Base-by-base conservation (phyloP, 2,797 vertebrate genomes). In the Hyperoplus immaculatus region DNA sequence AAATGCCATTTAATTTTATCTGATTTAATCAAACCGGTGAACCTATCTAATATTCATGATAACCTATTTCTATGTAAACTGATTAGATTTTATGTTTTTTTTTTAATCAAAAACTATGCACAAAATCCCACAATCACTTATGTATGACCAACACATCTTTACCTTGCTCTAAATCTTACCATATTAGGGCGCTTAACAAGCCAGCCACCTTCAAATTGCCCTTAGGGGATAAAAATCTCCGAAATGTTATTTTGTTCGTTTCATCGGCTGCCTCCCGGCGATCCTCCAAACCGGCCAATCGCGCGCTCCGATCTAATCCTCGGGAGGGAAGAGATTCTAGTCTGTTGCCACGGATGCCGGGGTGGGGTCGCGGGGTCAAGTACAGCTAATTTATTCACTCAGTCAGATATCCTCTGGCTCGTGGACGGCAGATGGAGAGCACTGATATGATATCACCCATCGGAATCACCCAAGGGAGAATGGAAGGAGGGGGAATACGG, bases 371-470 rank as follows among this genome's bases (percentile, higher is more conserved):
- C 50, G 73, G 81, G 94, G 95, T 95, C 94, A 96, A 95, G 94
- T 95, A 93, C 87, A 80, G 94, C 94, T 96, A 95, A 96, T 96
- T 95, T 95, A 95, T 96, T 96, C 95, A 95, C 94, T 96, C 95
- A 95, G 94, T 95, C 94, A 95, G 93, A 95, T 96, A 95, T 96
- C 93, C 95, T 95, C 90, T 92, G 86, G 89, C 90, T 88, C 77
- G 86, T 91, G 89, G 90, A 83, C 73, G 87, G 93, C 94, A 96
- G 95, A 95, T 96, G 95, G 94, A 89, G 88, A 83, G 88, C 87
- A 90, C 92, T 89, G 95, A 95, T 95, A 95, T 87, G 91, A 93
- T 94, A 95, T 95, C 95, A 91, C 89, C 94, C 87, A 89, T 90
- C 89, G 82, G 86, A 91, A 88, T 90, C 92, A 90, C 90, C 87